phyloP scores from a whole-genome alignment of 1,140 invertebrate species.

The Lepidurus apus region DNA sequence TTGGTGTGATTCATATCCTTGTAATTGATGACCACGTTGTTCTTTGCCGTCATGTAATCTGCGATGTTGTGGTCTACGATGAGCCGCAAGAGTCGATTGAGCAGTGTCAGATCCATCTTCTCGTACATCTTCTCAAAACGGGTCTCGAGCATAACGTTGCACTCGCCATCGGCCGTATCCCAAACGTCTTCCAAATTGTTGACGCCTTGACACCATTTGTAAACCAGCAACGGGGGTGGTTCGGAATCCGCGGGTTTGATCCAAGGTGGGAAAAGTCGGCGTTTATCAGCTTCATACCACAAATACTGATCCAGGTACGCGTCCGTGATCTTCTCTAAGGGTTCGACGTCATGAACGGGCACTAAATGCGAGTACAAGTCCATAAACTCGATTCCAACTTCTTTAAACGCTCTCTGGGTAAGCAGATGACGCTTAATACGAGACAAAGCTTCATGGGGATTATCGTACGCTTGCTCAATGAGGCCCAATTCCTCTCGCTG shows the following conservation, averaged over 20 bases:
- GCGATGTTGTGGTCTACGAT: conserved; percentile 99
- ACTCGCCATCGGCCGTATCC: conserved; percentile 97
- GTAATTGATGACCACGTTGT: conserved; percentile 99
- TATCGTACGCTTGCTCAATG: conserved; percentile 99
- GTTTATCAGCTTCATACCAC: conserved; percentile 99
- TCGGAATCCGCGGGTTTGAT: conserved; percentile 98
- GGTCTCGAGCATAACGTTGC: conserved; percentile 96
- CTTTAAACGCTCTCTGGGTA: conserved; percentile 96
- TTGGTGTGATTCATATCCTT: conserved; percentile 99
- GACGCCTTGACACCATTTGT: conserved; percentile 99
- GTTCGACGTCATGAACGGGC: conserved; percentile 98
- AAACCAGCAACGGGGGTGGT: conserved; percentile 93
- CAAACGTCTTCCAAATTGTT: conserved; percentile 98
- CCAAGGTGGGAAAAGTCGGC: conserved; percentile 95
- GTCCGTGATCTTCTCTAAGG: conserved; percentile 98
- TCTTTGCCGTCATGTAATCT: conserved; percentile 99
- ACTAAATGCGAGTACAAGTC: conserved; percentile 98
- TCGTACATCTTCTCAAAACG: conserved; percentile 98
- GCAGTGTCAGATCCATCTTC: conserved; percentile 96
- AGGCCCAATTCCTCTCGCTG: conserved; percentile 97
- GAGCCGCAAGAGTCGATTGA: conserved; percentile 88
- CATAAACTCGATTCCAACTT: conserved; percentile 99
- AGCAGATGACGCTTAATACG: conserved; percentile 98
- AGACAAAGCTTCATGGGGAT: conserved; percentile 97
- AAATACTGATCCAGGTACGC: conserved; percentile 99